A percentile compares a stretch with the other conserved stretches of the same genome.
These are phyloP conservation scores for human DNA, from an alignment of 2,113 vertebrate species.

Conservation along the genomic window GRCh38 chr5:167920501-167921000, in stretches of 20 bases:
- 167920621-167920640: accelerated
- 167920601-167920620: background rate
- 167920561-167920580: no score
- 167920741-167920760: background rate
- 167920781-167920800: background rate
- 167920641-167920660: background rate
- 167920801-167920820: background rate
- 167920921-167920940: constrained; percentile 59
- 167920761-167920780: background rate
- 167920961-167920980: constrained; percentile 46
- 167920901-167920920: constrained; percentile 1
- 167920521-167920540: no score
- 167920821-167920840: background rate
- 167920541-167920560: no score
- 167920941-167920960: background rate
- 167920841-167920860: constrained; percentile 26
- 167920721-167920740: background rate
- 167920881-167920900: background rate
- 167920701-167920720: background rate
- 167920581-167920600: background rate
- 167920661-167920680: background rate
- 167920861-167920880: background rate
- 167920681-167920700: background rate
- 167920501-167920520: no score
- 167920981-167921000: constrained; percentile 46